These are phyloP conservation scores for Callyntrura guangdongensis DNA, from an alignment of 2,888 invertebrate species.

Conservation along the genomic window DNA sequence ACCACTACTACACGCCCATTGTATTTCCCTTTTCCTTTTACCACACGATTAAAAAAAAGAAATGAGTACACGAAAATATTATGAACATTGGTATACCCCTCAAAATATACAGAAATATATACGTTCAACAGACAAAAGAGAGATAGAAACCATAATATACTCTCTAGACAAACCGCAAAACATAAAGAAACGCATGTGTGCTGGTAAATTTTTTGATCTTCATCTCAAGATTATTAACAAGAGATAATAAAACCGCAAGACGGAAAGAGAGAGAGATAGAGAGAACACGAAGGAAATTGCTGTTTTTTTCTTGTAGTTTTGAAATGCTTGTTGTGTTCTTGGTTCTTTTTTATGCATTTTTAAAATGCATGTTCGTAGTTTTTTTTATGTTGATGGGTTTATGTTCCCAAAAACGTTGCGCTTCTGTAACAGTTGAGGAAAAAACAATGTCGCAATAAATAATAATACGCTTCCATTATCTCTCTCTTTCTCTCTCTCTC, in stretches of 20 bases:
- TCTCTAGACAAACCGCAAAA: slow-evolving; percentile 62
- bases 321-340: slow-evolving; percentile 20
- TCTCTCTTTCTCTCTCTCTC: too few species aligned
- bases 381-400: not conserved
- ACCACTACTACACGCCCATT: not conserved
- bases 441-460: slow-evolving; percentile 26
- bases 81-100: too few species aligned
- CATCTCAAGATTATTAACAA: slow-evolving; percentile 32
- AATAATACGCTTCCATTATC: not conserved
- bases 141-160: slow-evolving; percentile 34
- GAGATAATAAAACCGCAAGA: slow-evolving; percentile 69
- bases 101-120: not conserved
- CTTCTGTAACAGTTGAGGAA: too few species aligned
- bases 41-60: not conserved
- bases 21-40: not conserved
- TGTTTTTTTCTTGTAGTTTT: slow-evolving; percentile 28
- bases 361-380: slow-evolving; percentile 17
- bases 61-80: not conserved
- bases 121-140: too few species aligned
- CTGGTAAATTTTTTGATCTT: not conserved
- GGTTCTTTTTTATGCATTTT: slow-evolving; percentile 2
- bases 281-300: slow-evolving; percentile 44
- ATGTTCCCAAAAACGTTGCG: too few species aligned
- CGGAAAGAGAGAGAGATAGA: too few species aligned
- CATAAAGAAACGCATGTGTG: slow-evolving; percentile 57